Evolutionary conservation across 2,888 invertebrate genomes (phyloP).

Genomic region (Unio pictorum): DNA sequence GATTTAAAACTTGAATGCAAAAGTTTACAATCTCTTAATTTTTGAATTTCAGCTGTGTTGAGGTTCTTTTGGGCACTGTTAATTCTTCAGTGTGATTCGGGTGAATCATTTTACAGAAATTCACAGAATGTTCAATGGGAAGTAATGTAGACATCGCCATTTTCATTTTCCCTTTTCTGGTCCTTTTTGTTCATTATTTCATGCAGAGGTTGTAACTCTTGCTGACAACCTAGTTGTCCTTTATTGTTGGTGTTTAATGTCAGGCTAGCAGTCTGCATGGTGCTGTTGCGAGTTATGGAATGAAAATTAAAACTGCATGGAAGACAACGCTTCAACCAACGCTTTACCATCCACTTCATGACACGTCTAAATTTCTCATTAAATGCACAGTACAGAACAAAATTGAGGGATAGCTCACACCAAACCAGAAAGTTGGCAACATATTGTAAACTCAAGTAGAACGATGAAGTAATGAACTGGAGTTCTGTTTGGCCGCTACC

Average conservation of each 20-base stretch:
- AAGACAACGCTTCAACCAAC: constrained; percentile 31
- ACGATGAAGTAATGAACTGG: constrained; percentile 41
- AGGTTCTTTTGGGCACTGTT: no score
- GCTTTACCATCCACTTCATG: constrained; percentile 43
- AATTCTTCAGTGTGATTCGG: no score
- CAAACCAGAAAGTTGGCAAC: constrained; percentile 60
- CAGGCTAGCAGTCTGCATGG: constrained; percentile 41
- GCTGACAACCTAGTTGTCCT: constrained; percentile 1
- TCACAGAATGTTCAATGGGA: no score
- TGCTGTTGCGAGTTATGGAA: constrained; percentile 40
- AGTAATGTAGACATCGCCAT: no score
- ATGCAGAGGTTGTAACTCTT: constrained; percentile 13
- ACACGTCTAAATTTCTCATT: constrained; percentile 58
- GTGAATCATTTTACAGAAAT: no score
- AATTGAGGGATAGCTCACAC: constrained; percentile 64
- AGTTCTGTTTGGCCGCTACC: constrained; percentile 25
- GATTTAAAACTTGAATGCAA: no score
- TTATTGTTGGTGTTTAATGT: constrained; percentile 22
- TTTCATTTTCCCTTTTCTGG: no score
- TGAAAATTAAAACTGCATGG: constrained; percentile 29
- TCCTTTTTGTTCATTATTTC: no score
- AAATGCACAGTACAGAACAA: constrained; percentile 66
- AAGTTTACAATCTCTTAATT: no score
- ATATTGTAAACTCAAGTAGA: constrained; percentile 48
- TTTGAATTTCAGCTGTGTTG: no score